Percentiles rank a stretch among this genome's conserved stretches.
Conservation (phyloP, 2,888 invertebrate species). For the Mythimna ferrago region DNA sequence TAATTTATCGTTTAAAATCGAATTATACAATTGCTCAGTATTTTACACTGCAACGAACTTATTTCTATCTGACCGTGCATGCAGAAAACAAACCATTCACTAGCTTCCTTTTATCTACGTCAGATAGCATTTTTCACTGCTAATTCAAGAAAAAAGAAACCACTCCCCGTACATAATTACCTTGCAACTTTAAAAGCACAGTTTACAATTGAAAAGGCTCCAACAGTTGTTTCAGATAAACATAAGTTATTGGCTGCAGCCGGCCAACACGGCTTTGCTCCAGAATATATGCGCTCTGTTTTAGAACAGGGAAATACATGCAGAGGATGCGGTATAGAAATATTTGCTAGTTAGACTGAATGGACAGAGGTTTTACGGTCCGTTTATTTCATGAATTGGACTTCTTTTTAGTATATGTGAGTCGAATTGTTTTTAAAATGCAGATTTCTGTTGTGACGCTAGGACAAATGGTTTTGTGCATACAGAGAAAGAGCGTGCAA, state of each 20-base stretch:
- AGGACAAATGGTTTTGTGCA: not conserved
- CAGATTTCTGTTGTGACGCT: not conserved
- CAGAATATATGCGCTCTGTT: slow-evolving; percentile 33
- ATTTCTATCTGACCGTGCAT: too few species aligned
- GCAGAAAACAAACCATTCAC: too few species aligned
- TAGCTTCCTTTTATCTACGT: not conserved
- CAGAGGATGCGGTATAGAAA: slow-evolving; percentile 19
- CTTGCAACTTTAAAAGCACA: slow-evolving; percentile 6
- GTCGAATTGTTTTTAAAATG: slow-evolving; percentile 9
- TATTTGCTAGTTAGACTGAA: slow-evolving; percentile 33
- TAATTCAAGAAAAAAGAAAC: not conserved
- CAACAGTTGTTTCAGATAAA: slow-evolving; percentile 54
- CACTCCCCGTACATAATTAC: slow-evolving; percentile 14
- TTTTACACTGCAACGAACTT: too few species aligned
- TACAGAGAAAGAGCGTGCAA: not conserved
- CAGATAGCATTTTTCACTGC: too few species aligned
- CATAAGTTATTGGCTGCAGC: slow-evolving; percentile 48
- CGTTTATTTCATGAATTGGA: slow-evolving; percentile 20
- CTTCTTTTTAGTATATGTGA: slow-evolving; percentile 17
- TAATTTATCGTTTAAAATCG: too few species aligned
- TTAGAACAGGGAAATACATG: slow-evolving; percentile 26
- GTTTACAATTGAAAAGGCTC: slow-evolving; percentile 47
- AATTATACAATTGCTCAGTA: too few species aligned
- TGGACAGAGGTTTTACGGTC: slow-evolving; percentile 16
- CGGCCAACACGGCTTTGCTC: slow-evolving; percentile 22